These are phyloP conservation scores for Diacarnus erythraeanus DNA, from an alignment of 37 sponge, comb jelly and placozoan species.

Conservation along the genomic window DNA sequence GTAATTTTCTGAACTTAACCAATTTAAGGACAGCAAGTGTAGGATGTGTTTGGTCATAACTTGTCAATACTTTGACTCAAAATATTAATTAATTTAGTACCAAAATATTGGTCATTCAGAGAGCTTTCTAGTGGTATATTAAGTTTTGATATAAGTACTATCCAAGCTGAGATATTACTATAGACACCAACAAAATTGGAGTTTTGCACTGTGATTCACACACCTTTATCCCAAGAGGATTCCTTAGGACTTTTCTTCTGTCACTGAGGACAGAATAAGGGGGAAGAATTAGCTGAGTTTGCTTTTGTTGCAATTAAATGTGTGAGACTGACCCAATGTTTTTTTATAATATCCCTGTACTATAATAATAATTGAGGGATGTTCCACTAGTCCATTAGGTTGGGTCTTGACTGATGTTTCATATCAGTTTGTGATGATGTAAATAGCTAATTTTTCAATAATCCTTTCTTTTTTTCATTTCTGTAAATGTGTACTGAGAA, in stretches of 20 bases:
- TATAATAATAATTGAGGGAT: too few species aligned
- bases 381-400: too few species aligned
- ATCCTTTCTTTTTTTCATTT: too few species aligned
- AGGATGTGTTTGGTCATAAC: neutral
- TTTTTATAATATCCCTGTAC: neutral
- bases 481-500: too few species aligned
- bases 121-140: constrained; percentile 9
- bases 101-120: constrained; percentile 1
- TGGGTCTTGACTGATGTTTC: too few species aligned
- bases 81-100: neutral
- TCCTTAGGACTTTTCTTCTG: constrained; percentile 46
- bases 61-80: neutral
- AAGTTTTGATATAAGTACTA: constrained; percentile 17
- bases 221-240: constrained; percentile 22
- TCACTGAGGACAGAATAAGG: constrained; percentile 16
- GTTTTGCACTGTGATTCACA: constrained; percentile 17
- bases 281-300: neutral
- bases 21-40: too few species aligned
- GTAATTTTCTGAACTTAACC: too few species aligned
- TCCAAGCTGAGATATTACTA: constrained; percentile 14
- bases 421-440: too few species aligned
- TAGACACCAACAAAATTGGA: neutral
- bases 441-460: too few species aligned
- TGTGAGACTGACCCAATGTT: constrained; percentile 8
- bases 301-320: constrained; percentile 42